Evolutionary conservation across 2,888 invertebrate species (phyloP).

Genomic region (Carpatolechia fugitivella): DNA sequence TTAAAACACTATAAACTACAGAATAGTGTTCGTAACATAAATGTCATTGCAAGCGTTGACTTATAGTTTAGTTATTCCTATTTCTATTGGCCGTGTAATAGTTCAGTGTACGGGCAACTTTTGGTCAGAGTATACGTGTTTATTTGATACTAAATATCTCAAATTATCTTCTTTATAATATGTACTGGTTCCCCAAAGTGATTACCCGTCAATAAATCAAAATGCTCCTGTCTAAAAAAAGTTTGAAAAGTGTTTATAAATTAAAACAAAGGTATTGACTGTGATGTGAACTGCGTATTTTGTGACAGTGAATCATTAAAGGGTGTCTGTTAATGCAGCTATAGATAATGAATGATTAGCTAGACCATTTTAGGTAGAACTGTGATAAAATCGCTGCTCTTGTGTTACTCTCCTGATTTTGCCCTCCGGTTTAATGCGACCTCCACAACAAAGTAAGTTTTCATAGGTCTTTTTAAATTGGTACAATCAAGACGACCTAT

Average conservation of each 20-base stretch:
- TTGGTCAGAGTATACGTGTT: neutral
- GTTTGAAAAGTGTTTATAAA: too few species aligned
- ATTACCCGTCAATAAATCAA: too few species aligned
- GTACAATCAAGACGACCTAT: neutral
- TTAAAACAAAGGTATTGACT: neutral
- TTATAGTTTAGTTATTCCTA: too few species aligned
- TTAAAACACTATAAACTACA: neutral
- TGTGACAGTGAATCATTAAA: neutral
- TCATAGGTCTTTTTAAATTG: neutral
- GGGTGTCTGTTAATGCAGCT: neutral
- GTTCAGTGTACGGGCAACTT: conserved; percentile 1
- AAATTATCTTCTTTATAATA: too few species aligned
- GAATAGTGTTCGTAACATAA: neutral
- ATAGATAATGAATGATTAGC: too few species aligned
- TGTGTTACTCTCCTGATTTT: neutral
- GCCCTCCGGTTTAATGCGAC: neutral
- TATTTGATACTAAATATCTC: neutral
- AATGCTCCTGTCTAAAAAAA: neutral
- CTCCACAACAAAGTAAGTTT: neutral
- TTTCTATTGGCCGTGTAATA: neutral
- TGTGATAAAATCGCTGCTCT: too few species aligned
- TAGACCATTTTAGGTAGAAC: too few species aligned
- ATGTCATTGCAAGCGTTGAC: too few species aligned
- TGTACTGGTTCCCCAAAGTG: too few species aligned
- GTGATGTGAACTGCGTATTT: neutral